Conservation (phyloP, 2,888 invertebrate species). For the Idaea dimidiata region DNA sequence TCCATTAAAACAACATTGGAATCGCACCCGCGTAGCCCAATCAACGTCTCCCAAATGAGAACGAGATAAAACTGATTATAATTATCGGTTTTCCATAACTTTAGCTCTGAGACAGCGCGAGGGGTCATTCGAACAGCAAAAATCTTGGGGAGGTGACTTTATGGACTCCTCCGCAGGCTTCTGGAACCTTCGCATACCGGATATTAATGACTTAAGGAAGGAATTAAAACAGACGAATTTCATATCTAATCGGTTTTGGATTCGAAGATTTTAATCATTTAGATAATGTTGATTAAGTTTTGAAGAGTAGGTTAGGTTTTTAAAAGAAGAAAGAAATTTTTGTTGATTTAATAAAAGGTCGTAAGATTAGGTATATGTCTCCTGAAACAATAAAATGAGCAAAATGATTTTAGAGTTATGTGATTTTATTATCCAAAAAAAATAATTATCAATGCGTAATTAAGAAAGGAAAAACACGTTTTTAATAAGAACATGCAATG, state of each 20-base stretch:
- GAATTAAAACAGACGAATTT: conserved; percentile 44
- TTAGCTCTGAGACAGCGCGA: conserved; percentile 39
- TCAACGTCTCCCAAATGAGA: conserved; percentile 34
- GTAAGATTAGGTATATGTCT: too few species aligned
- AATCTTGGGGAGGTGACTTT: conserved; percentile 39
- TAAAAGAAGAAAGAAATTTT: neutral
- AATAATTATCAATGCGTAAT: too few species aligned
- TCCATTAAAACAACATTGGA: conserved; percentile 33
- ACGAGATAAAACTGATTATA: conserved; percentile 42
- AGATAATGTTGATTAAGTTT: neutral
- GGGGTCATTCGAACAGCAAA: conserved; percentile 36
- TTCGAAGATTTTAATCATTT: neutral
- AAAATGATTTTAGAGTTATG: too few species aligned
- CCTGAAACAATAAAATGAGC: too few species aligned
- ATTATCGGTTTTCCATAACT: conserved; percentile 53
- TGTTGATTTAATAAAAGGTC: neutral
- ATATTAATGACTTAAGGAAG: conserved; percentile 55
- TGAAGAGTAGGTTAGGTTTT: neutral
- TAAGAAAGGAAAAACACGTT: too few species aligned
- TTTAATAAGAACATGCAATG: too few species aligned
- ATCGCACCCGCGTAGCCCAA: conserved; percentile 16
- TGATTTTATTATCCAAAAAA: too few species aligned
- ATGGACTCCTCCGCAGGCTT: conserved; percentile 42
- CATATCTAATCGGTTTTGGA: neutral
- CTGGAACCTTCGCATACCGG: conserved; percentile 2